Base-by-base conservation (phyloP, 2,797 vertebrate genomes). In the Crenichthys baileyi region DNA sequence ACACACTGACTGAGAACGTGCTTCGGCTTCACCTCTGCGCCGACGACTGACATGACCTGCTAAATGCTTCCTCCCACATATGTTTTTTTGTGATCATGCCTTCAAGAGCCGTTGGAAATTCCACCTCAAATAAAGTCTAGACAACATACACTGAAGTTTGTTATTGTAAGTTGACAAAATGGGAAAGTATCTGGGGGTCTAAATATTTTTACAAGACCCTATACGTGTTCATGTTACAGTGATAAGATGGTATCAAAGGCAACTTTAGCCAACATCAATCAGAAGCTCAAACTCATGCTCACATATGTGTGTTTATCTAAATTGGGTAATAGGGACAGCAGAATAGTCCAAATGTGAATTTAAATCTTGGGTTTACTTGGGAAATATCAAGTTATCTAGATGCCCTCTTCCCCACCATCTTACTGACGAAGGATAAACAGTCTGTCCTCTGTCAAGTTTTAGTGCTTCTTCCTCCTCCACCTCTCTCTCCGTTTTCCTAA, bases 401-500 rank as follows among this genome's bases (percentile, higher is more conserved):
- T 85, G 79, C 83, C 77, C 60, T 72, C 6, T 56, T 80, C 80
- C 85, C 78, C 56, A 78, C 74, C 76, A 74, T 72, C 77, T 87
- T 44, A 81, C 87, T 85, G 80, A 71, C 78, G 75, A 63, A 53
- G 86, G 79, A 79, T 80, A 93, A 87, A 84, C 80, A 79, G 70
- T 63, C 81, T 83, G 90, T 93, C 91, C 91, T 91, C 88, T 89
- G 79, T 91, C 91, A 92, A 90, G 87, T 91, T 92, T 67, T 89
- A 90, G 48, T 88, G 85, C 88, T 53, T 53, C 50, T 75, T 67
- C 73, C 76, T n/a, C 53, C 22, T 60, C 56, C 26, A 56, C 70
- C 60, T 80, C 76, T 51, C 61, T 77, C 56, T 48, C 61, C 73
- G 65, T 65, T 74, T 55, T 22, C 73, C 44, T 85, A 85, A 85